A percentile compares a stretch with the other conserved stretches of the same genome.
Conservation (phyloP, 2,797 vertebrate species). For the Pampus argenteus region DNA sequence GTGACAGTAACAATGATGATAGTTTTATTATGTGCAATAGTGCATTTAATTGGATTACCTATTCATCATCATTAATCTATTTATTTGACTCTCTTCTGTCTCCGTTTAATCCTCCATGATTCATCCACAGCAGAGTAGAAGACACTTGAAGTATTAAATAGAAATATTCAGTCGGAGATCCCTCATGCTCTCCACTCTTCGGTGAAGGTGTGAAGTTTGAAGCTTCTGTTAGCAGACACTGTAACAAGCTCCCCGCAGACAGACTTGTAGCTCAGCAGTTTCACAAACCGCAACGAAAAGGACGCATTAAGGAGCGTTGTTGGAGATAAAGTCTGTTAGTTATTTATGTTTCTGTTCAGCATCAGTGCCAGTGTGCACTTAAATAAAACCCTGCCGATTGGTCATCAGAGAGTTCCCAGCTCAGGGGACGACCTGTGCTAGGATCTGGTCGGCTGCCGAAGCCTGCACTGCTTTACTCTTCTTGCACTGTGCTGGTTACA, state of each 20-base stretch:
- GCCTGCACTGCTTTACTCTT: constrained; percentile 41
- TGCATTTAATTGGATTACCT: neutral
- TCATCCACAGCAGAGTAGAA: constrained; percentile 14
- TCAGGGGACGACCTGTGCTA: constrained; percentile 37
- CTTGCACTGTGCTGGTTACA: constrained; percentile 33
- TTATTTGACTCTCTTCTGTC: neutral
- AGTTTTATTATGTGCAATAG: too few relatives aligned
- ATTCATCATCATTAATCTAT: neutral
- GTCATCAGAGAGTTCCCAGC: constrained; percentile 43
- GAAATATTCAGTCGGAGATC: constrained; percentile 16
- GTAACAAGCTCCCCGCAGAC: constrained; percentile 60
- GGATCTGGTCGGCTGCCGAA: constrained; percentile 44
- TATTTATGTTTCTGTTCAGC: constrained; percentile 35
- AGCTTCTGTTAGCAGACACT: constrained; percentile 30
- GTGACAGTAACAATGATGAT: too few relatives aligned
- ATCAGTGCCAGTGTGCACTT: constrained; percentile 12
- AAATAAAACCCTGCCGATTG: constrained; percentile 42
- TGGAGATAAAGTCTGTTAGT: constrained; percentile 33
- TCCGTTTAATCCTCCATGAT: neutral
- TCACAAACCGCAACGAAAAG: constrained; percentile 45
- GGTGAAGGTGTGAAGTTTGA: constrained; percentile 6
- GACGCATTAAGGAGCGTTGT: constrained; percentile 25
- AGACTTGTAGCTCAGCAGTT: constrained; percentile 13
- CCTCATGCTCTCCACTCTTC: constrained; percentile 1
- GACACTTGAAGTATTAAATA: neutral